Evolutionary conservation across 2,113 vertebrate species (phyloP).

Genomic region (Perca fluviatilis): DNA sequence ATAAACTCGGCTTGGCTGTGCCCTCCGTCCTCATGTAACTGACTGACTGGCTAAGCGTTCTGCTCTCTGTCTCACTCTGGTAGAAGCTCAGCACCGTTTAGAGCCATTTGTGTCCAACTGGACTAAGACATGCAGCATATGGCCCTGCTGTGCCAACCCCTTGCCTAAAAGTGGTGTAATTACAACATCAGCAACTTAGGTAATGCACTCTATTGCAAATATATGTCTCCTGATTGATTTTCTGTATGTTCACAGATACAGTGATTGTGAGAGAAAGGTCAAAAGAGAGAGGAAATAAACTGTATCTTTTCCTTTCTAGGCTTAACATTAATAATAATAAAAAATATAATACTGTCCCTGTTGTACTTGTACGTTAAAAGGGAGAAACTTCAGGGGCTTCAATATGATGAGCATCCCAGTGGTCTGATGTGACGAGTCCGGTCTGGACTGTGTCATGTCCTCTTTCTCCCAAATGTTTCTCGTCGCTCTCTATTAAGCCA

Average conservation of each 20-base stretch:
- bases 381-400: not conserved
- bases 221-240: conserved; percentile 11
- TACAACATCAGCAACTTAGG: conserved; percentile 6
- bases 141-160: conserved; percentile 62
- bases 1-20: conserved; percentile 32
- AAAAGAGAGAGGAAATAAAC: not conserved
- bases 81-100: conserved; percentile 57
- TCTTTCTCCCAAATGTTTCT: not conserved
- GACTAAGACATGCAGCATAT: conserved; percentile 67
- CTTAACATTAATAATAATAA: not conserved
- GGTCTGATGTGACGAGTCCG: not conserved
- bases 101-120: conserved; percentile 64
- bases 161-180: conserved; percentile 47
- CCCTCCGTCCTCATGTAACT: conserved; percentile 25
- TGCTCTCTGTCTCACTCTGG: conserved; percentile 51
- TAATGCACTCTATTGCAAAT: not conserved
- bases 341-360: not conserved
- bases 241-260: not conserved
- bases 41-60: conserved; percentile 43
- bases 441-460: not conserved
- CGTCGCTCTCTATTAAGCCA: not conserved
- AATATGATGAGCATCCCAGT: not conserved
- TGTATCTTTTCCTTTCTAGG: not conserved
- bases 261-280: not conserved
- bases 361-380: not conserved